These are phyloP conservation scores for Chymomyza costata DNA, from an alignment of 1,140 invertebrate genomes.

Conservation along the genomic window DNA sequence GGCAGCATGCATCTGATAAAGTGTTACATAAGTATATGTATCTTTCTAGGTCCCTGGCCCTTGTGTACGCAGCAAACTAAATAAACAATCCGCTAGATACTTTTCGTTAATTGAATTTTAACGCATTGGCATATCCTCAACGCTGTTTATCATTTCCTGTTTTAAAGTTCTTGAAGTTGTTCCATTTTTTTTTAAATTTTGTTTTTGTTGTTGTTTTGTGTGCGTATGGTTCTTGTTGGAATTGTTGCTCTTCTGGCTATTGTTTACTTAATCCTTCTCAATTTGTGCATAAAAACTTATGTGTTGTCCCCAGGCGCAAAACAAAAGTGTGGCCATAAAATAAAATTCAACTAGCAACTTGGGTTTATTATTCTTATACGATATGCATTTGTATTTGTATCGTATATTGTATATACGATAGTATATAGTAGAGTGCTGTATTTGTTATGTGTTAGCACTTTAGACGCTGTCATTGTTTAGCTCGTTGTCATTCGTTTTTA, in stretches of 20 bases:
- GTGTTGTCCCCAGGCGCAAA: conserved; percentile 23
- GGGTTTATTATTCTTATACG: too few relatives aligned
- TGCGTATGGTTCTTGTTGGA: conserved; percentile 2
- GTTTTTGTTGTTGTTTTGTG: conserved; percentile 11
- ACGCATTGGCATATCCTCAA: conserved; percentile 7
- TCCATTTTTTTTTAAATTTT: too few relatives aligned
- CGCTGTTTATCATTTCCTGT: too few relatives aligned
- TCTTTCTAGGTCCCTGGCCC: conserved; percentile 25
- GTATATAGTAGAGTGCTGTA: too few relatives aligned
- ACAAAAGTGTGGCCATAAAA: conserved; percentile 16
- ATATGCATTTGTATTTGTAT: too few relatives aligned
- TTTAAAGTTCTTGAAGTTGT: too few relatives aligned
- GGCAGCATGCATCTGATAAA: conserved; percentile 39
- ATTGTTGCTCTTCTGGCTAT: not conserved
- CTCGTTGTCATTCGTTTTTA: conserved; percentile 62
- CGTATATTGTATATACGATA: too few relatives aligned
- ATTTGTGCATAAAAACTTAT: conserved; percentile 53
- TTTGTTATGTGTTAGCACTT: conserved; percentile 15
- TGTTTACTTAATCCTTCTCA: conserved; percentile 36
- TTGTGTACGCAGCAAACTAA: conserved; percentile 8
- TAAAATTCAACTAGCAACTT: too few relatives aligned
- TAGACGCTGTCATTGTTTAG: not conserved
- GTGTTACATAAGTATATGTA: conserved; percentile 9
- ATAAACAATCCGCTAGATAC: conserved; percentile 15
- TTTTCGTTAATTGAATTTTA: conserved; percentile 58